phyloP scores from a whole-genome alignment of 2,888 invertebrate species.

The Lepidochrysops patricia region DNA sequence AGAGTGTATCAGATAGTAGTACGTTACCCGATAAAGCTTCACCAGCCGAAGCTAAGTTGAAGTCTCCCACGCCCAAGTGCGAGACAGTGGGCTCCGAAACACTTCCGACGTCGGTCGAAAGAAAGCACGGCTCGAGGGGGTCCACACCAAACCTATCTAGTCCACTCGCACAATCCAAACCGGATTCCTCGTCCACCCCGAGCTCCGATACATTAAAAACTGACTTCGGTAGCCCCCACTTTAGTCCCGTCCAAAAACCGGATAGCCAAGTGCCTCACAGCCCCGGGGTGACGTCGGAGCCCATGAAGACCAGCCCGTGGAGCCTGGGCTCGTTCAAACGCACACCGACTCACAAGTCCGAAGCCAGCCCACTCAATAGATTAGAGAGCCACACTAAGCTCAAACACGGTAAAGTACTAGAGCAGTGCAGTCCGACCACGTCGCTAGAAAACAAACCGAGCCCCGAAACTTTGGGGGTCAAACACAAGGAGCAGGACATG shows the following conservation, averaged over 20 bases:
- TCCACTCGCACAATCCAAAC: slow-evolving; percentile 53
- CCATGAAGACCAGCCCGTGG: slow-evolving; percentile 53
- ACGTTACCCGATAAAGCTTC: slow-evolving; percentile 33
- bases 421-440: slow-evolving; percentile 67
- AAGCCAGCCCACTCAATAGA: slow-evolving; percentile 63
- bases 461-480: slow-evolving; percentile 49
- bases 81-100: slow-evolving; percentile 36
- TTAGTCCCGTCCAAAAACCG: slow-evolving; percentile 62
- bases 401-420: slow-evolving; percentile 56
- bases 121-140: slow-evolving; percentile 35
- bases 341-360: slow-evolving; percentile 61
- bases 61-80: slow-evolving; percentile 45
- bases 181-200: slow-evolving; percentile 64
- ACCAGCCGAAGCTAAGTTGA: slow-evolving; percentile 30
- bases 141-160: slow-evolving; percentile 53
- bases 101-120: slow-evolving; percentile 32
- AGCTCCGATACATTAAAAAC: slow-evolving; percentile 49
- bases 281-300: slow-evolving; percentile 52
- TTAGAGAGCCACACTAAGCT: slow-evolving; percentile 56
- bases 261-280: slow-evolving; percentile 66
- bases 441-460: slow-evolving; percentile 63
- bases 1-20: slow-evolving; percentile 43
- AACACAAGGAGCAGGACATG: slow-evolving; percentile 44
- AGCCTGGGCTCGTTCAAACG: slow-evolving; percentile 59
- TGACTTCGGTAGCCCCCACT: slow-evolving; percentile 57